Percentiles rank a stretch among this genome's conserved stretches.
These are phyloP conservation scores for Eolophus roseicapilla DNA, from an alignment of 2,113 vertebrate species.

Conservation along the genomic window DNA sequence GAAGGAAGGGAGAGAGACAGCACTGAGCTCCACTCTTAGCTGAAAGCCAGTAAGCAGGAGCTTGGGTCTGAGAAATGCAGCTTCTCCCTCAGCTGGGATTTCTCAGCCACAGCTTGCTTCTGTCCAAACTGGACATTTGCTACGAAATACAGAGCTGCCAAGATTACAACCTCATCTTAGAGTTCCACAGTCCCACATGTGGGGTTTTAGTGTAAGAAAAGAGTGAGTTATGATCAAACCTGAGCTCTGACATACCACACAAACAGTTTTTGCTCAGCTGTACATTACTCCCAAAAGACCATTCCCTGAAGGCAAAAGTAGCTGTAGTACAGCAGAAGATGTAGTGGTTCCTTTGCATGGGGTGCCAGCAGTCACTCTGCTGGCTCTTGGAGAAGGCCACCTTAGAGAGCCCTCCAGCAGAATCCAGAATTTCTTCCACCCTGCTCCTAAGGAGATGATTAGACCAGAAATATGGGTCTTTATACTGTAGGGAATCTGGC, in stretches of 20 bases:
- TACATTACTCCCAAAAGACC: neutral
- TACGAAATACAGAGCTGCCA: neutral
- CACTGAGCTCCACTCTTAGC: neutral
- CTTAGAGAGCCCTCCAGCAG: neutral
- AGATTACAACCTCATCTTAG: neutral
- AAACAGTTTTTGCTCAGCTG: neutral
- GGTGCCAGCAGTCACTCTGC: rapidly evolving
- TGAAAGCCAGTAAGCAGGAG: neutral
- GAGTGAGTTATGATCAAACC: neutral
- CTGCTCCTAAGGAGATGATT: neutral
- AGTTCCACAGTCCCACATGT: neutral
- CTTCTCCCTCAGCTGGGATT: neutral
- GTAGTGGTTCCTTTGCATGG: neutral
- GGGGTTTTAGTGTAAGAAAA: neutral
- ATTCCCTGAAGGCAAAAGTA: neutral
- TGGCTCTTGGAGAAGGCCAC: neutral
- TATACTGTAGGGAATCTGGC: neutral
- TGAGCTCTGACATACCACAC: neutral
- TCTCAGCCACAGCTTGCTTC: neutral
- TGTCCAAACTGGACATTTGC: neutral
- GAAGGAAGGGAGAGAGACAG: neutral
- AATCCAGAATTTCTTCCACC: neutral
- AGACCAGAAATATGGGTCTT: neutral
- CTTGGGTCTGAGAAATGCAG: neutral
- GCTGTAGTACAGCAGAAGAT: neutral